Conservation (phyloP, 2,113 vertebrate species). For the Smithornis capensis region DNA sequence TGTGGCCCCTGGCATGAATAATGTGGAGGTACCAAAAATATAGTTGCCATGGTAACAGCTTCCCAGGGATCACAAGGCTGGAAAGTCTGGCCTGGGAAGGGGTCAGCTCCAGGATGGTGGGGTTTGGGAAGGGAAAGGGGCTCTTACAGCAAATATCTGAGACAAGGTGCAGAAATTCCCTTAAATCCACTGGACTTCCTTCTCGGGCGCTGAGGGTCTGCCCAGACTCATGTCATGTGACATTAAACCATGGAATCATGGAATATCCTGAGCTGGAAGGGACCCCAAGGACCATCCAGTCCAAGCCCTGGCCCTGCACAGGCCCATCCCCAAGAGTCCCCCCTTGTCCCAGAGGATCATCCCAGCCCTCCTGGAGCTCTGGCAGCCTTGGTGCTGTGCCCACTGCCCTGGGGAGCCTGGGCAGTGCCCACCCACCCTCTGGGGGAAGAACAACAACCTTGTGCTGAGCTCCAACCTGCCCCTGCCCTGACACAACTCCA, state of each 20-base stretch:
- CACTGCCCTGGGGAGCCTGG: neutral
- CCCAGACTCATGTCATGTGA: no score
- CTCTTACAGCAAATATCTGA: neutral
- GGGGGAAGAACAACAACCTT: neutral
- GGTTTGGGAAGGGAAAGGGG: neutral
- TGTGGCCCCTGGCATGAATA: slow-evolving; percentile 35
- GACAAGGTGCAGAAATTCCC: no score
- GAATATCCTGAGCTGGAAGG: neutral
- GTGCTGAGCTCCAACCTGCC: neutral
- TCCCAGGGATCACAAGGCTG: neutral
- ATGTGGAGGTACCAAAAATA: slow-evolving; percentile 30
- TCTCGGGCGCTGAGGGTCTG: no score
- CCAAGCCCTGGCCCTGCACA: neutral
- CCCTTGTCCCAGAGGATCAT: neutral
- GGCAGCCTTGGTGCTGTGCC: neutral
- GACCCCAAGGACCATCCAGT: neutral
- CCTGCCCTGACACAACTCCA: neutral
- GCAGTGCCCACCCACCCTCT: neutral
- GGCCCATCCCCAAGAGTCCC: neutral
- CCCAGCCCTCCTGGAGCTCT: neutral
- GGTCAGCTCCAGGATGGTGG: neutral
- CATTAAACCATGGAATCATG: no score
- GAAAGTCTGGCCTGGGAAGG: neutral
- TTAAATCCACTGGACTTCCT: no score
- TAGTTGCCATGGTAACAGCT: neutral